Base-by-base conservation (phyloP, 1,140 invertebrate genomes). In the Zaprionus davidi region DNA sequence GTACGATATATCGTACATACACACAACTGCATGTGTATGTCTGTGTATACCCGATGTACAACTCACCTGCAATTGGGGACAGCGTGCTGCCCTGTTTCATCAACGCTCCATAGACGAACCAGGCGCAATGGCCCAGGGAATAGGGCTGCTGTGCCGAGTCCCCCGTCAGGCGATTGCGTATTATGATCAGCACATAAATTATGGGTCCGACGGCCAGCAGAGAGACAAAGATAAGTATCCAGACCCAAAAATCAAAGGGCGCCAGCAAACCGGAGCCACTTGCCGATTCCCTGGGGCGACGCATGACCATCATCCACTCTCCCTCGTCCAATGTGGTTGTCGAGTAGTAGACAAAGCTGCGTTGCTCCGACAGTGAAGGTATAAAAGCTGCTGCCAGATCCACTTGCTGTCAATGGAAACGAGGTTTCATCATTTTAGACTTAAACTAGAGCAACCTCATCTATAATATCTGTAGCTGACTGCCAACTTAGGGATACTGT, bases 51-150 rank as follows among this genome's bases (percentile, higher is more conserved):
- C 13, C 15, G 38, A 6, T 36, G 17, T 12, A 1, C 6, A 3
- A 34, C 62, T 79, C 90, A 97, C 97, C 97, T 84, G 96, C 95
- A 63, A 95, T 94, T 9, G 97, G 97, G 44, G 95, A 94, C n/a
- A 97, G 93, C 1, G 95, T 96, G 24, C 96, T 96, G 31, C 97
- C 97, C 93, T 98, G 97, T 79, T 97, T 97, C 93, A 98, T 95
- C n/a, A 97, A 93, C 13, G 97, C 96, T 15, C 97, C 96, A 87
- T 97, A 98, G 2, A 97, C 96, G 80, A 97, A 98, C 97, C 97
- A 98, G 53, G 96, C 93, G 78, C 97, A 97, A 6, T 95, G 93
- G 6, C 94, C 93, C 20, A 97, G 82, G 0, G 94, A 93, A 74
- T 96, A 96, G 4, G 94, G 93, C 31, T 93, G 93, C 49, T 95